A percentile compares a stretch with the other conserved stretches of the same genome.
These are phyloP conservation scores for Polydrusus cervinus DNA, from an alignment of 2,888 invertebrate genomes.

Conservation along the genomic window DNA sequence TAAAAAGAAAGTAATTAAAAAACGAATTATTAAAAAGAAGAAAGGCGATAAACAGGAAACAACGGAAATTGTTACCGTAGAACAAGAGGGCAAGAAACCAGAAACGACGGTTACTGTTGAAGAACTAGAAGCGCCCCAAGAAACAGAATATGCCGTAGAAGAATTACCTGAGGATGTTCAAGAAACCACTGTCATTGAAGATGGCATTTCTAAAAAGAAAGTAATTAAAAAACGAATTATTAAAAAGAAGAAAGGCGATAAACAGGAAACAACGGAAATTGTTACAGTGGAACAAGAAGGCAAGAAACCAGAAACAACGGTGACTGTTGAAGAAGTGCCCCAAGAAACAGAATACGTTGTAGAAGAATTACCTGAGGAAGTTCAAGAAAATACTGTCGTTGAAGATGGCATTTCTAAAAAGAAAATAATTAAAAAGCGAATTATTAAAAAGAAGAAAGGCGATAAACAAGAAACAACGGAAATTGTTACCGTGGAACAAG, in stretches of 20 bases:
- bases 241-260: constrained; percentile 68
- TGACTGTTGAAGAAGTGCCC: constrained; percentile 65
- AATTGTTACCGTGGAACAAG: too few relatives aligned
- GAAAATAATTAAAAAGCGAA: too few relatives aligned
- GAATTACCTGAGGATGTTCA: constrained; percentile 58
- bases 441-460: too few relatives aligned
- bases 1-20: constrained; percentile 70
- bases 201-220: constrained; percentile 59
- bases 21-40: constrained; percentile 67
- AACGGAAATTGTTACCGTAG: constrained; percentile 57
- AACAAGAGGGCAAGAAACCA: constrained; percentile 58
- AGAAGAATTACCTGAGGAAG: too few relatives aligned
- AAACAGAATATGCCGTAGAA: constrained; percentile 54
- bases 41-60: constrained; percentile 68
- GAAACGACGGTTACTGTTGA: constrained; percentile 57
- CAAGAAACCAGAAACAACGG: constrained; percentile 69
- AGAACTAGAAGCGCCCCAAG: constrained; percentile 53
- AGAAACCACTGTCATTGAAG: constrained; percentile 59
- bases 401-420: too few relatives aligned
- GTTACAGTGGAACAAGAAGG: constrained; percentile 70
- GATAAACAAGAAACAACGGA: too few relatives aligned
- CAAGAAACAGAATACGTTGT: constrained; percentile 45
- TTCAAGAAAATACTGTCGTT: too few relatives aligned
- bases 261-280: constrained; percentile 68
- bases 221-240: constrained; percentile 68